Percentiles rank a stretch among this genome's conserved stretches.
phyloP scores from a whole-genome alignment of 2,113 vertebrate species.

The Scatophagus argus region DNA sequence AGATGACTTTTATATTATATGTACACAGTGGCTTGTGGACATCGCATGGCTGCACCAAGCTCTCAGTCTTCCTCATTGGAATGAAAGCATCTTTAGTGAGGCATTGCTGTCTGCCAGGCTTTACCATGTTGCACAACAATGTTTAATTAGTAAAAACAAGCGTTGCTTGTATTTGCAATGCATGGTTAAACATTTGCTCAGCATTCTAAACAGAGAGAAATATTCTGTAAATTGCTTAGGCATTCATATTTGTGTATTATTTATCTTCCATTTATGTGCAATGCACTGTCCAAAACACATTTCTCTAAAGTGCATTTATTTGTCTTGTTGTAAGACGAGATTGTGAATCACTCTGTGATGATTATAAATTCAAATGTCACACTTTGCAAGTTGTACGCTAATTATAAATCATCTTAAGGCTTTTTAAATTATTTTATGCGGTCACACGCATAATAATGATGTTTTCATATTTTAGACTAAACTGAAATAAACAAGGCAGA shows the following conservation, averaged over 20 bases:
- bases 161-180: conserved; percentile 52
- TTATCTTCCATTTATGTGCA: conserved; percentile 34
- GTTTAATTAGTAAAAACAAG: conserved; percentile 60
- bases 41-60: conserved; percentile 20
- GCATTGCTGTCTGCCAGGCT: conserved; percentile 19
- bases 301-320: conserved; percentile 40
- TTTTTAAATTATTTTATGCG: conserved; percentile 61
- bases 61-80: conserved; percentile 35
- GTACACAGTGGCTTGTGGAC: conserved; percentile 38
- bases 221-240: conserved; percentile 49
- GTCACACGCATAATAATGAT: conserved; percentile 55
- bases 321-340: conserved; percentile 22
- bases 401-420: conserved; percentile 60
- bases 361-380: conserved; percentile 68
- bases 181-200: conserved; percentile 66
- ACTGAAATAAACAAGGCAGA: conserved; percentile 36
- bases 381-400: conserved; percentile 51
- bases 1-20: too few species aligned
- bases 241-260: conserved; percentile 46
- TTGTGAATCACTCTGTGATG: conserved; percentile 19
- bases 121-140: conserved; percentile 33
- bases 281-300: conserved; percentile 34
- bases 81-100: conserved; percentile 34
- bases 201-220: conserved; percentile 29
- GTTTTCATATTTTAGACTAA: conserved; percentile 53